Evolutionary conservation across 2,797 vertebrate species (phyloP).

Genomic region (Acrossocheilus wenchowensis): DNA sequence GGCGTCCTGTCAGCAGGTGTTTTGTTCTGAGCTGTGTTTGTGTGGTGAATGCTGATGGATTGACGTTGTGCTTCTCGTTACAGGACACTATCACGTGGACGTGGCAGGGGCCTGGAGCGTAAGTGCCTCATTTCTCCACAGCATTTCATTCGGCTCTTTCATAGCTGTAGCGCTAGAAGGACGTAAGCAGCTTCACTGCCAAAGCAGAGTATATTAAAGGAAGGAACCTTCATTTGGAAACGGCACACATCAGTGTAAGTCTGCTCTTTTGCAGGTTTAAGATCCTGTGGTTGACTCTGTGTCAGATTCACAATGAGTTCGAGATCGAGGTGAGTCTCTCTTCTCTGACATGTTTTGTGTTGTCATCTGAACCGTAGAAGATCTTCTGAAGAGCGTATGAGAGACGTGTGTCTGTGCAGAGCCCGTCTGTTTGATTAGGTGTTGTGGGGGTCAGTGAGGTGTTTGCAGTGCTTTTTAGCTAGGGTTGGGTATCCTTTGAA

Average conservation of each 20-base stretch:
- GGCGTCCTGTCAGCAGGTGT: not conserved
- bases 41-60: not conserved
- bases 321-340: constrained; percentile 89
- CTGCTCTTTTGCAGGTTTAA: constrained; percentile 82
- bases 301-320: constrained; percentile 93
- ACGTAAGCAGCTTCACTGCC: not conserved
- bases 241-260: not conserved
- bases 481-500: no score
- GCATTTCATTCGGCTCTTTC: not conserved
- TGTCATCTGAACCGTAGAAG: not conserved
- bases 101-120: constrained; percentile 98
- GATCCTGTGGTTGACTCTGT: constrained; percentile 96
- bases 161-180: not conserved
- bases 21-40: not conserved
- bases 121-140: constrained; percentile 72
- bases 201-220: not conserved
- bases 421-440: not conserved
- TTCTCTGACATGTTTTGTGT: not conserved
- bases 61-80: not conserved
- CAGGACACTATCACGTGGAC: constrained; percentile 99
- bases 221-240: not conserved
- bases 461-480: no score
- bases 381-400: not conserved
- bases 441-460: not conserved
- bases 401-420: not conserved